Conservation (phyloP, 2,113 vertebrate species). For the Indicator indicator region DNA sequence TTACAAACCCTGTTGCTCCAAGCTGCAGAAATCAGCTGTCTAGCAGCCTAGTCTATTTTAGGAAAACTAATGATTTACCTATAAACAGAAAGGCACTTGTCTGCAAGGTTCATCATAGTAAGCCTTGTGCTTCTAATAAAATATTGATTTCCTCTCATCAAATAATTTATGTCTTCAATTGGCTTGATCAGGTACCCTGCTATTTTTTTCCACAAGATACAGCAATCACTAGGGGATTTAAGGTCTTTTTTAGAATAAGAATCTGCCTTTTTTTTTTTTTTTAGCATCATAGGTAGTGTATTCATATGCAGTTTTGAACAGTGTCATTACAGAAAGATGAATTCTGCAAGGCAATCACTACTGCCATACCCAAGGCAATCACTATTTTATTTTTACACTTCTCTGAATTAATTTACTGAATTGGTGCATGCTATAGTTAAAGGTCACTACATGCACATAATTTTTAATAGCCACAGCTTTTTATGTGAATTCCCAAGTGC, state of each 20-base stretch:
- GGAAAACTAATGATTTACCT: constrained; percentile 38
- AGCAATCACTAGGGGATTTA: background rate
- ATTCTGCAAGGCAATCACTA: background rate
- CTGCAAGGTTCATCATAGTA: background rate
- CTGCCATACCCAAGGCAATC: background rate
- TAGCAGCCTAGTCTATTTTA: constrained; percentile 4
- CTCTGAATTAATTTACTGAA: constrained; percentile 3
- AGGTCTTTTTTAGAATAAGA: background rate
- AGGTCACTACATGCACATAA: background rate
- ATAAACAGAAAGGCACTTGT: background rate
- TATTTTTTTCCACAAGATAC: background rate
- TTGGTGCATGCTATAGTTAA: background rate
- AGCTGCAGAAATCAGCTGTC: background rate
- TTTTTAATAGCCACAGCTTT: background rate
- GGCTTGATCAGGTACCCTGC: background rate
- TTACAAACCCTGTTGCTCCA: background rate
- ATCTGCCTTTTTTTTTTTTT: background rate
- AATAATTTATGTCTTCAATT: constrained; percentile 14
- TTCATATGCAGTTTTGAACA: background rate
- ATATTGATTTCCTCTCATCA: constrained; percentile 16
- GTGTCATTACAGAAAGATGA: background rate
- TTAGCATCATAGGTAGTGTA: background rate
- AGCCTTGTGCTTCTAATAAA: constrained; percentile 6
- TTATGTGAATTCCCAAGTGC: background rate
- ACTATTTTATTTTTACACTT: background rate